Evolutionary conservation across 2,797 vertebrate genomes (phyloP).

Genomic region (Aldrovandia affinis): DNA sequence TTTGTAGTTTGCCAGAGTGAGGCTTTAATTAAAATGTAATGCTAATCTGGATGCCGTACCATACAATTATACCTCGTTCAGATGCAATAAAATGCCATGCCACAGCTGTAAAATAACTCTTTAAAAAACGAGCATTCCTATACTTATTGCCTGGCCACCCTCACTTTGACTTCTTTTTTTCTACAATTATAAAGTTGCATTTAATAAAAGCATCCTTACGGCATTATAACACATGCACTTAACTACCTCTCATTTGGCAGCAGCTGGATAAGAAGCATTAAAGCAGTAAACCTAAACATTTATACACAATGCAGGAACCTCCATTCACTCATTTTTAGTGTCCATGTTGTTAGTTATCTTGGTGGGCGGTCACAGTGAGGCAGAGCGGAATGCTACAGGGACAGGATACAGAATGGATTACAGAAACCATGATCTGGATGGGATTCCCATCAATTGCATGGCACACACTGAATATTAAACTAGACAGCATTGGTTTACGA

Average conservation of each 20-base stretch:
- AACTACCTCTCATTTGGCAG: conserved; percentile 13
- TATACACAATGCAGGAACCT: neutral
- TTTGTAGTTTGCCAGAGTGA: conserved; percentile 46
- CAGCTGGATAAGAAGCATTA: conserved; percentile 28
- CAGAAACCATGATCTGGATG: too few species aligned
- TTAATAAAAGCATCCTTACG: conserved; percentile 24
- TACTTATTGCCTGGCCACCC: conserved; percentile 19
- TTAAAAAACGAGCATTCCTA: conserved; percentile 34
- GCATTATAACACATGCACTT: conserved; percentile 12
- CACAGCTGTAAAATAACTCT: conserved; percentile 45
- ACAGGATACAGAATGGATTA: neutral
- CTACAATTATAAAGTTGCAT: conserved; percentile 11
- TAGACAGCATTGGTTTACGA: neutral
- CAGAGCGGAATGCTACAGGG: neutral
- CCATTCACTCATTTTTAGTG: neutral
- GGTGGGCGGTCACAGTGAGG: neutral
- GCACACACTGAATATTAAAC: neutral
- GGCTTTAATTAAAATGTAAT: conserved; percentile 43
- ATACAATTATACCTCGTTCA: conserved; percentile 37
- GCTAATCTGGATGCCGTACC: conserved; percentile 36
- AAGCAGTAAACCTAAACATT: neutral
- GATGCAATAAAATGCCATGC: conserved; percentile 33
- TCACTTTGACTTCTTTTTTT: conserved; percentile 25
- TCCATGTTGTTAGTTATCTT: too few species aligned
- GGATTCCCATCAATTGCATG: too few species aligned